phyloP scores from a whole-genome alignment of 2,113 vertebrate species.

The Atlantisia rogersi region DNA sequence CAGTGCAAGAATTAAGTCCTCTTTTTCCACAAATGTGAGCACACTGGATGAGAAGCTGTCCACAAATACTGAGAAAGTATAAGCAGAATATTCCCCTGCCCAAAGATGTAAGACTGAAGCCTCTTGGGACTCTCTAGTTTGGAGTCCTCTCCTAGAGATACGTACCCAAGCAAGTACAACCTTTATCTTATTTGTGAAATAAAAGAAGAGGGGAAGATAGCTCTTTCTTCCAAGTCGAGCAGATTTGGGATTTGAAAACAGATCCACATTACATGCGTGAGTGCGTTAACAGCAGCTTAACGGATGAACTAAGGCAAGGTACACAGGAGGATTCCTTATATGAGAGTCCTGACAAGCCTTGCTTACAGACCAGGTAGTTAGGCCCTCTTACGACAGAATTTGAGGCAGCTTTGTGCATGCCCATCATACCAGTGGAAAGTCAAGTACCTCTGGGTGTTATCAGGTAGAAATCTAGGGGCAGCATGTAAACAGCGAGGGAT shows the following conservation, averaged over 20 bases:
- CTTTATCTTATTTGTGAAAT: not conserved
- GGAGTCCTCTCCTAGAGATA: not conserved
- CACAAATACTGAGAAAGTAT: not conserved
- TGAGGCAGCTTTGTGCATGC: not conserved
- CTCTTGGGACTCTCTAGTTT: not conserved
- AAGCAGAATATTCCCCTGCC: not conserved
- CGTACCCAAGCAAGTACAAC: not conserved
- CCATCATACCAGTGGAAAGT: not conserved
- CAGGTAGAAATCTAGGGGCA: not conserved
- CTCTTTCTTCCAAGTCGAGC: not conserved
- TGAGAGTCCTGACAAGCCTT: not conserved
- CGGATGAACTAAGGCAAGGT: not conserved
- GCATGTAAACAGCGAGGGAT: not conserved
- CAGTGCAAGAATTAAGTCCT: not conserved
- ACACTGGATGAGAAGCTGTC: not conserved
- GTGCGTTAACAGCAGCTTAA: not conserved
- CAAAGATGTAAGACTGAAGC: not conserved
- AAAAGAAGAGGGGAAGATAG: not conserved
- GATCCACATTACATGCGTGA: not conserved
- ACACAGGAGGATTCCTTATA: not conserved
- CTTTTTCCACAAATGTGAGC: not conserved
- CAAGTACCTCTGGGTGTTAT: not conserved
- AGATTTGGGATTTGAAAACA: not conserved
- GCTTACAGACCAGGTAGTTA: not conserved
- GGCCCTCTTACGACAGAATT: not conserved